phyloP scores from a whole-genome alignment of 2,888 invertebrate species.

The Colostygia pectinataria region DNA sequence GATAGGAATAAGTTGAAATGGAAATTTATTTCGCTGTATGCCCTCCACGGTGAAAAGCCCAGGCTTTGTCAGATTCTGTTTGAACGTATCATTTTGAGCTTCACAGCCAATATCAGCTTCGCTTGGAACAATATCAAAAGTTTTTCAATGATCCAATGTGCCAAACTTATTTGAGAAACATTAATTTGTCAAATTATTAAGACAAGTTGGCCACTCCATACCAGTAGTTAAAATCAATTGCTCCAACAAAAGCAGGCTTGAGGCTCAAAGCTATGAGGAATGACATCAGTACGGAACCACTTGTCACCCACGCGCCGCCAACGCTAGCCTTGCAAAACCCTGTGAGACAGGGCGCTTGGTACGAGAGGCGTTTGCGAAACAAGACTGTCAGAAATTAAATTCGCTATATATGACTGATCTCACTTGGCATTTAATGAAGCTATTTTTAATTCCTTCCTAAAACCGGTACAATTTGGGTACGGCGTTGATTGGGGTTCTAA shows the following conservation, averaged over 20 bases:
- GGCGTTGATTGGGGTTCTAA: too few species aligned
- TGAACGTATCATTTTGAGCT: slow-evolving; percentile 11
- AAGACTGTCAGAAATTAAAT: slow-evolving; percentile 1
- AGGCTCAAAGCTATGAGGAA: slow-evolving; percentile 45
- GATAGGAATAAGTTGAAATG: slow-evolving; percentile 38
- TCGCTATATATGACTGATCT: not conserved
- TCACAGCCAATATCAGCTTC: not conserved
- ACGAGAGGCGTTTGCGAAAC: slow-evolving; percentile 30
- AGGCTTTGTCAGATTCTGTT: slow-evolving; percentile 21
- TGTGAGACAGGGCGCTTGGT: slow-evolving; percentile 34
- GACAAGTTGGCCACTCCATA: not conserved
- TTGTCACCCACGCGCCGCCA: slow-evolving; percentile 67
- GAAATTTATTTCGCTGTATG: slow-evolving; percentile 30
- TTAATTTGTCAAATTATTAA: slow-evolving; percentile 3
- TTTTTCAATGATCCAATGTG: not conserved
- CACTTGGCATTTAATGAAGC: too few species aligned
- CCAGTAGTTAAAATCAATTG: slow-evolving; percentile 20
- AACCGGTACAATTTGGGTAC: too few species aligned
- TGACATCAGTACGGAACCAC: slow-evolving; percentile 78
- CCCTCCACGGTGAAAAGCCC: slow-evolving; percentile 23
- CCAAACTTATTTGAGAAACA: not conserved
- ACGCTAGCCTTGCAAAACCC: slow-evolving; percentile 70
- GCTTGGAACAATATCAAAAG: not conserved
- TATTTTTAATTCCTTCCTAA: too few species aligned
- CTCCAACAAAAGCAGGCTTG: slow-evolving; percentile 30